Evolutionary conservation across 2,113 vertebrate genomes (phyloP).

Genomic region (Erythrocercus mccallii): DNA sequence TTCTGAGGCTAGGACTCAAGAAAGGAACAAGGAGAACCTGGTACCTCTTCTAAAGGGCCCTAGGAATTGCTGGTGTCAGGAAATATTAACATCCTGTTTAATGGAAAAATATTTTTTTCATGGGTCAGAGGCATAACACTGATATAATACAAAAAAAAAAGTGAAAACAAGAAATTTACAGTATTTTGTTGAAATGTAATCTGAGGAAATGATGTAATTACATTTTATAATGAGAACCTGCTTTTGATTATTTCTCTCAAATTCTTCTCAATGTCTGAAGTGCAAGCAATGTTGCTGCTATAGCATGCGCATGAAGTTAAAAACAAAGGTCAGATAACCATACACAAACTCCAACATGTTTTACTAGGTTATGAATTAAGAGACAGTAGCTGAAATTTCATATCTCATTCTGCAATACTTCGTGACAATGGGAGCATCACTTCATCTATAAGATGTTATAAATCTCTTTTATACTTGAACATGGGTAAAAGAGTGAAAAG

Average conservation of each 20-base stretch:
- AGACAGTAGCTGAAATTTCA: neutral
- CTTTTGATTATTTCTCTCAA: neutral
- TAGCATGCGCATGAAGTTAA: neutral
- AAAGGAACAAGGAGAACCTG: neutral
- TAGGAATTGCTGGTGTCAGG: neutral
- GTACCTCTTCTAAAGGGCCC: neutral
- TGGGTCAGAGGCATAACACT: neutral
- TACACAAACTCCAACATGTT: neutral
- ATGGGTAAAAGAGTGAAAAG: neutral
- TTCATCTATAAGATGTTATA: neutral
- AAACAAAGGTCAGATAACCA: neutral
- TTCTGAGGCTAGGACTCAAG: neutral
- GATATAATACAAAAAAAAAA: neutral
- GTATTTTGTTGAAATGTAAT: neutral
- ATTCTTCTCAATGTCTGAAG: neutral
- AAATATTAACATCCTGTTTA: neutral
- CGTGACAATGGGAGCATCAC: neutral
- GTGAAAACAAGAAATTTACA: conserved; percentile 5
- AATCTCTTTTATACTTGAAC: neutral
- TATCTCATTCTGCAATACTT: neutral
- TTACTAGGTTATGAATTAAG: neutral
- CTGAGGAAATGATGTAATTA: conserved; percentile 20
- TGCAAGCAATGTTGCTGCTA: neutral
- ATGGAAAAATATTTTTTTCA: neutral
- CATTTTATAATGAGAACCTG: neutral